Percentiles rank a stretch among this genome's conserved stretches.
phyloP scores from a whole-genome alignment of 2,797 vertebrate species.

The Sparus aurata region DNA sequence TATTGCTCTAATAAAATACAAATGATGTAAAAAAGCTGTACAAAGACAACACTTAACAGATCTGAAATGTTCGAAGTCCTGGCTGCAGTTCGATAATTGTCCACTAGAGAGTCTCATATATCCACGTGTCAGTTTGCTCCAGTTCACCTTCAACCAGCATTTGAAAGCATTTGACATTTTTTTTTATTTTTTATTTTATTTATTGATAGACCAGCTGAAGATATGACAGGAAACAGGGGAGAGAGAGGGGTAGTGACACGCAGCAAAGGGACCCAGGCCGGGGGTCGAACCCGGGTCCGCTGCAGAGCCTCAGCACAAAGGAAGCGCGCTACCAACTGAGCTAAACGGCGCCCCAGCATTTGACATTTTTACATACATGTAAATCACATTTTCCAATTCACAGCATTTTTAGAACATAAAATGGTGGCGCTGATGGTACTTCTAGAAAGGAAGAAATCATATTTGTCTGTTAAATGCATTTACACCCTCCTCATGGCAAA shows the following conservation, averaged over 20 bases:
- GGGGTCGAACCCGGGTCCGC: no score
- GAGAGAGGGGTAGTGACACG: no score
- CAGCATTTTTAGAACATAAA: background rate
- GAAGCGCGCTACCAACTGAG: no score
- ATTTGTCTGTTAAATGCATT: background rate
- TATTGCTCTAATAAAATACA: constrained; percentile 19
- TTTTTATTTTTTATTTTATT: no score
- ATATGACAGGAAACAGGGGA: no score
- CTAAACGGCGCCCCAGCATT: no score
- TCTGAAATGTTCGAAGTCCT: background rate
- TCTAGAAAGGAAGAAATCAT: background rate
- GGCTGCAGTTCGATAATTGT: constrained; percentile 6
- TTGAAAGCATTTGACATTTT: background rate
- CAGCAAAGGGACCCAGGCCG: no score
- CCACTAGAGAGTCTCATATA: constrained; percentile 60
- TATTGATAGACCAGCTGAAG: no score
- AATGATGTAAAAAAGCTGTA: background rate
- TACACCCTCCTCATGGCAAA: background rate
- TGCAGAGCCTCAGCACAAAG: no score
- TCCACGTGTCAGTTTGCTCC: background rate
- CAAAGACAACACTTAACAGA: background rate
- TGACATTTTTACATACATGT: background rate
- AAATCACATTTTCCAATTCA: background rate
- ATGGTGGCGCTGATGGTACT: background rate
- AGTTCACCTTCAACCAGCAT: background rate